Percentiles rank a stretch among this genome's conserved stretches.
Conservation (phyloP, 1,140 invertebrate species). For the Drosophila equinoxialis region DNA sequence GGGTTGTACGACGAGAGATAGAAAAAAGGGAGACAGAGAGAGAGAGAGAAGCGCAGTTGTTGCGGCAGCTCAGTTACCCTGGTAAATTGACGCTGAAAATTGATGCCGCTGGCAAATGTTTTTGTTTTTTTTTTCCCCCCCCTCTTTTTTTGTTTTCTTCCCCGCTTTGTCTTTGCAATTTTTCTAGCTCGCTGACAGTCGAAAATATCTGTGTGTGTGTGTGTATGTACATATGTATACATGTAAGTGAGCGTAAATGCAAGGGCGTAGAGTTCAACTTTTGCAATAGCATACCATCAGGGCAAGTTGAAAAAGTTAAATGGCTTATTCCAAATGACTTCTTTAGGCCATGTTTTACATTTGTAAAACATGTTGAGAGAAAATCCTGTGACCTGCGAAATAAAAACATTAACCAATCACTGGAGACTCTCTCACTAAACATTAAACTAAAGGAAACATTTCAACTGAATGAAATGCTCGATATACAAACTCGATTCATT, state of each 20-base stretch:
- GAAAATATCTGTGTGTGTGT: conserved; percentile 18
- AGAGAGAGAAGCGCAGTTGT: conserved; percentile 37
- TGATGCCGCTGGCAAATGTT: conserved; percentile 61
- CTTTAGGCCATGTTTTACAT: too few relatives aligned
- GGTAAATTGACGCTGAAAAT: conserved; percentile 63
- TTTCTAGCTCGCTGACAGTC: conserved; percentile 56
- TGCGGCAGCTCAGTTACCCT: conserved; percentile 41
- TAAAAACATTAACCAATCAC: too few relatives aligned
- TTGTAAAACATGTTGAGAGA: too few relatives aligned
- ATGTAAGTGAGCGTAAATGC: conserved; percentile 3
- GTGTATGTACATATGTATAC: not conserved
- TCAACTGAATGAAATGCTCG: too few relatives aligned
- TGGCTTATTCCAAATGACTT: too few relatives aligned
- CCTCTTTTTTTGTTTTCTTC: conserved; percentile 49
- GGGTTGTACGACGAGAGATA: not conserved
- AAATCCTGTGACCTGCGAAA: too few relatives aligned
- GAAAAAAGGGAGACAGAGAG: not conserved
- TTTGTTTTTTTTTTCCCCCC: conserved; percentile 51
- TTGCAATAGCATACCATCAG: not conserved
- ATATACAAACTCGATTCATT: too few relatives aligned
- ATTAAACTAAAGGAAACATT: too few relatives aligned
- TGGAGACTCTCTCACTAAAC: too few relatives aligned
- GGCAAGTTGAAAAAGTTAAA: too few relatives aligned
- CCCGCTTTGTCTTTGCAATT: conserved; percentile 50
- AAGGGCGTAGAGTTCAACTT: not conserved